Base-by-base conservation (phyloP, 2,113 vertebrate species). In the Todiramphus saurophagus region DNA sequence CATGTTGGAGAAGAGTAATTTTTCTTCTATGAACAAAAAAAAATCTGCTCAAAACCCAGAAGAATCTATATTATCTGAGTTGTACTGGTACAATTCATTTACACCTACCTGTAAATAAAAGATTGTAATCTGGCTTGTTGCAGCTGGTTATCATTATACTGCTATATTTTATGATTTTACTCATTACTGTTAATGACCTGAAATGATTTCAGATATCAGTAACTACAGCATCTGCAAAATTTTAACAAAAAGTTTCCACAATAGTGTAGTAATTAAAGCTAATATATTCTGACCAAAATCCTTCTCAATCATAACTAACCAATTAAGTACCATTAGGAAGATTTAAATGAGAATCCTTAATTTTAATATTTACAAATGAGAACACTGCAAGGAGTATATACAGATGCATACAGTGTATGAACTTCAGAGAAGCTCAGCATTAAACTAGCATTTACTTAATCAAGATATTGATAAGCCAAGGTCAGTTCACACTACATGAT, bases 181-280 rank as follows among this genome's bases (percentile, higher is more conserved):
- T 95, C 35, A 83, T 80, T 67, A 80, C 31, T 23, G 35, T 31
- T 94, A 75, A 86, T 69, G 51, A 81, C 80, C 13, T 56, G 55
- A 93, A 62, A n/a, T 30, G 11, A 79, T 79, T 92, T 76, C 94
- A 83, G 60, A 21, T 86, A 86, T 6, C 3, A 11, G 19, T 66
- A 82, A 77, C 74, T 37, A 87, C 28, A 64, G 12, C 2, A 9
- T 25, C 48, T 56, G 56, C 20, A 93, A n/a, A 66, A 62, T 43
- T 81, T 77, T 83, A 87, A 83, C 31, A 85, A 70, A 96, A 83
- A 85, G 13, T n/a, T 67, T 62, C 37, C 59, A 69, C 37, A 39
- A 44, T 33, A 41, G 66, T 75, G 41, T 7, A 46, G 3, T n/a
- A 79, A 48, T 46, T 94, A 50, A 66, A 64, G 46, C n/a, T 85